Base-by-base conservation (phyloP, 2,113 vertebrate species). In the Varanus komodoensis region DNA sequence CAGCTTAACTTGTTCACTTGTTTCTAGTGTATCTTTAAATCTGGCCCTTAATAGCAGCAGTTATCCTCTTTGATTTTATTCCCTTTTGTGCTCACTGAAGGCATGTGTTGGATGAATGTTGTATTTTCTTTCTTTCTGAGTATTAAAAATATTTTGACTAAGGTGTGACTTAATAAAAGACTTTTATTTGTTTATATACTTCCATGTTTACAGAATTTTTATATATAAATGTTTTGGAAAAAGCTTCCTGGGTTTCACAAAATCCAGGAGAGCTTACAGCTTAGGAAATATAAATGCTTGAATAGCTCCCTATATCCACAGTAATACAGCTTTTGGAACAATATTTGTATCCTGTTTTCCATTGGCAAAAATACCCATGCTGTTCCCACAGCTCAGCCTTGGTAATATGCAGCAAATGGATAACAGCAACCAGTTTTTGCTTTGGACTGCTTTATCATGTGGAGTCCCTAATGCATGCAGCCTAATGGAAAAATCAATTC, bases 401-500 rank as follows among this genome's bases (percentile, higher is more conserved):
- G 83, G 50, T 38, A 83, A 64, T 84, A 21, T 19, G 7, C 9
- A 74, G 17, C 29, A 86, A 74, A 74, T 74, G 27, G n/a, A 23
- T 52, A 54, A 34, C 19, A 84, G 67, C 27, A 84, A 15, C 34
- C 61, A 19, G 71, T 19, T 87, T 77, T 87, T 44, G 2, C 23
- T 64, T 48, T 32, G 64, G 74, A 44, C 8, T 29, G 17, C 38
- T 67, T 67, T 38, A 78, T 44, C 38, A 29, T 87, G 27, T 61
- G 34, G 54, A 78, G 15, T 9, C 12, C 38, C 57, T 79, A 50
- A 48, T 79, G 74, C 88, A 50, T 61, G 57, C 11, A 34, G 21
- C 44, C 32, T n/a, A 52, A 84, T 89, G 71, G 82, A 67, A 79
- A 79, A 85, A 68, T 32, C 74, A 69, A 68, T 89, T 85, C 61